Percentiles rank a stretch among this genome's conserved stretches.
These are phyloP conservation scores for Pteronura brasiliensis DNA, from an alignment of 2,113 vertebrate species.

Conservation along the genomic window DNA sequence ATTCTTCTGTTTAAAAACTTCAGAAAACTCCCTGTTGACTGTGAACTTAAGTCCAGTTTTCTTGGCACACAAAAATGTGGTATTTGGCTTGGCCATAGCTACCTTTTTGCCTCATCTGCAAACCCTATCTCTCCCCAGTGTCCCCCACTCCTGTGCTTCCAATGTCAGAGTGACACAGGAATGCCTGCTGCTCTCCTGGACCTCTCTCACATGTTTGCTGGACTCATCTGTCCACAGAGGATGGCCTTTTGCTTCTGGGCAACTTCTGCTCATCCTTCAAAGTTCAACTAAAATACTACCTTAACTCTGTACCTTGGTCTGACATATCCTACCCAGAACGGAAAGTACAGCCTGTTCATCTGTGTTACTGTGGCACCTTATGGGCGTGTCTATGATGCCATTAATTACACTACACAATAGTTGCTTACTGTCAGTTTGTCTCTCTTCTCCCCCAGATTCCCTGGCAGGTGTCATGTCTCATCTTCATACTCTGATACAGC, in stretches of 20 bases:
- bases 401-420: accelerated
- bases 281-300: not conserved
- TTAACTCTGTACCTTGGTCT: not conserved
- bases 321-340: too few relatives aligned
- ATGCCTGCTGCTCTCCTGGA: not conserved
- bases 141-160: accelerated
- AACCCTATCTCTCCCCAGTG: not conserved
- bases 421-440: not conserved
- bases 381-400: not conserved
- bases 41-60: not conserved
- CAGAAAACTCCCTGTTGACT: not conserved
- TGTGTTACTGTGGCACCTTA: not conserved
- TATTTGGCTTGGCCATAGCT: not conserved
- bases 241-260: not conserved
- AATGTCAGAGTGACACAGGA: not conserved
- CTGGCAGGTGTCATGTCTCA: not conserved
- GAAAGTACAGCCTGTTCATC: not conserved
- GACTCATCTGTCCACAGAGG: not conserved
- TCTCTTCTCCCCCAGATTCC: not conserved
- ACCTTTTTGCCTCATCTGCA: not conserved
- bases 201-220: not conserved
- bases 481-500: not conserved
- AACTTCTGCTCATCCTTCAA: not conserved
- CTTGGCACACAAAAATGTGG: not conserved
- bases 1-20: not conserved